phyloP scores from a whole-genome alignment of 2,888 invertebrate species.

The Glyphotaelius pellucidus region DNA sequence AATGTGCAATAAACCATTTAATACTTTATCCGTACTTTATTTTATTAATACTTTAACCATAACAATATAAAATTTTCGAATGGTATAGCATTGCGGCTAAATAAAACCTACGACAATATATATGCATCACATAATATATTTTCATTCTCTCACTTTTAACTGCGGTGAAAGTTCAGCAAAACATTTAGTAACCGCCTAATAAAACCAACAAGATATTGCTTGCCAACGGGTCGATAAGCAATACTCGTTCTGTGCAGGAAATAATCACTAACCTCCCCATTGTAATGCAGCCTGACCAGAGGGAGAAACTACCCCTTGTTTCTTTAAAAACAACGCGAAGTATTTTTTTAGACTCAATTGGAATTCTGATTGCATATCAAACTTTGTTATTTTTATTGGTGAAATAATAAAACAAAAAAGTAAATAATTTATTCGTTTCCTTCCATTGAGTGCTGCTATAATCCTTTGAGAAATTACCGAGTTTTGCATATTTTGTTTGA shows the following conservation, averaged over 20 bases:
- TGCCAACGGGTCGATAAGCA: background rate
- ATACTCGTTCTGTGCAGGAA: background rate
- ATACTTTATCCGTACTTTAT: no score
- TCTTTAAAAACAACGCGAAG: background rate
- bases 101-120: no score
- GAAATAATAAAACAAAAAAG: background rate
- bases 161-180: background rate
- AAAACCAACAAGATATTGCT: background rate
- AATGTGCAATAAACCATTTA: no score
- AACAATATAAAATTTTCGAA: no score
- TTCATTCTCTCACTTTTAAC: background rate
- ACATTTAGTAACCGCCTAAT: background rate
- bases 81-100: no score
- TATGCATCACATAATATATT: background rate
- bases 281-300: constrained; percentile 29
- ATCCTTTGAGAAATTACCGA: background rate
- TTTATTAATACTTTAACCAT: no score
- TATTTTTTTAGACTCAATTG: background rate
- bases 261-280: background rate
- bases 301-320: background rate
- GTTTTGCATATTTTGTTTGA: background rate
- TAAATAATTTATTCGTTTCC: background rate
- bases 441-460: background rate
- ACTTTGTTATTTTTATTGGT: constrained; percentile 19
- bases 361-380: background rate